Base-by-base conservation (phyloP, 2,113 vertebrate genomes). In the Dinomys branickii region DNA sequence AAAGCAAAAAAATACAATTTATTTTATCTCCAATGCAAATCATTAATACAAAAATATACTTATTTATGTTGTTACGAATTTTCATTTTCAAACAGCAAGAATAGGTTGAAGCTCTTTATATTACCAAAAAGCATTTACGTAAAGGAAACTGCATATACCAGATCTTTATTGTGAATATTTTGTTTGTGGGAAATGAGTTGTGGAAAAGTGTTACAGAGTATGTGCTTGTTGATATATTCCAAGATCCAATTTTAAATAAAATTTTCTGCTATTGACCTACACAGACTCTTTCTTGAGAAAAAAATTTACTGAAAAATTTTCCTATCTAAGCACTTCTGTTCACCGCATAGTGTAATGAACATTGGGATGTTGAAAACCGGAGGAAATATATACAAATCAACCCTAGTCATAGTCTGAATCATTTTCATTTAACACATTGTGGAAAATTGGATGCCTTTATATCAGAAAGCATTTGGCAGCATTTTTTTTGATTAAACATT, bases 21-120 rank as follows among this genome's bases (percentile, higher is more conserved):
- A 26, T 96, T 96, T 90, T 41, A 22, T 73, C 52, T 75, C 28
- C 93, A 96, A 93, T 94, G n/a, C 22, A 33, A 93, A 63, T 93
- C 89, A 97, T 54, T 33, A 71, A 56, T 26, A 52, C 8, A 4
- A 41, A 73, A 30, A 9, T 1, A 73, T 61, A 41, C 26, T 61
- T 85, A 54, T 77, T 82, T 88, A 44, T 41, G 5, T 41, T 85
- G 22, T 58, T 94, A 58, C 30, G 12, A 95, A 80, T 59, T 59
- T 92, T 81, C 50, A 52, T 88, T 88, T 87, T 85, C 50, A 89
- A 84, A 54, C 12, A 91, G 33, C 13, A 86, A 86, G 16, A 44
- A 8, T 69, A 95, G 19, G 12, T 69, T 11, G 26, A 86, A 52
- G 11, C n/a, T 82, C 38, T 67, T 10, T n/a, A 44, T 50, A 56